Conservation (phyloP, 2,888 invertebrate genomes). For the Scaptomyza flava region DNA sequence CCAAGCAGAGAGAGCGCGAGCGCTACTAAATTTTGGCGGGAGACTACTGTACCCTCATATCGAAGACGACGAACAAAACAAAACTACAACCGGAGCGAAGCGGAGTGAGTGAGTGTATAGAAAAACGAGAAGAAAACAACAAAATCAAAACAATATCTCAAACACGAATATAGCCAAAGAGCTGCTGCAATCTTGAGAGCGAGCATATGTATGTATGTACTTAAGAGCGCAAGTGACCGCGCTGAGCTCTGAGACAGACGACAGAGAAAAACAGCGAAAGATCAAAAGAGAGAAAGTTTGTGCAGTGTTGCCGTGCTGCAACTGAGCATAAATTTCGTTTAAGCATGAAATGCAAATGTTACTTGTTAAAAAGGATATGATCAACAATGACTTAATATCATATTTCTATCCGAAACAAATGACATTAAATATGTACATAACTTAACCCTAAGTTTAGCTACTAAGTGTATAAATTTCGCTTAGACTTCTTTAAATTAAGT, state of each 20-base stretch:
- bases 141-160: slow-evolving; percentile 47
- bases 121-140: slow-evolving; percentile 60
- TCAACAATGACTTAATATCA: background rate
- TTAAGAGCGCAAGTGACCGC: slow-evolving; percentile 44
- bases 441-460: no score
- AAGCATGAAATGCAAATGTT: slow-evolving; percentile 37
- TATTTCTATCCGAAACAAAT: no score
- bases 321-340: slow-evolving; percentile 8
- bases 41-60: slow-evolving; percentile 75
- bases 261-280: slow-evolving; percentile 13
- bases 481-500: no score
- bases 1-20: slow-evolving; percentile 60
- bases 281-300: slow-evolving; percentile 5
- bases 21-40: slow-evolving; percentile 77
- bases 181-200: slow-evolving; percentile 26
- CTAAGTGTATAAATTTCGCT: slow-evolving; percentile 11
- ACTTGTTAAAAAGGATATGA: background rate
- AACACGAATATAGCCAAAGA: slow-evolving; percentile 24
- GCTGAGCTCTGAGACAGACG: background rate
- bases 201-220: background rate
- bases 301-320: slow-evolving; percentile 74
- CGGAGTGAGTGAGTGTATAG: slow-evolving; percentile 45
- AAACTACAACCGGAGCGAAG: slow-evolving; percentile 66
- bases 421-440: no score
- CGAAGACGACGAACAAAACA: slow-evolving; percentile 70